phyloP scores from a whole-genome alignment of 2,797 vertebrate genomes.

The Garrulus glandarius region DNA sequence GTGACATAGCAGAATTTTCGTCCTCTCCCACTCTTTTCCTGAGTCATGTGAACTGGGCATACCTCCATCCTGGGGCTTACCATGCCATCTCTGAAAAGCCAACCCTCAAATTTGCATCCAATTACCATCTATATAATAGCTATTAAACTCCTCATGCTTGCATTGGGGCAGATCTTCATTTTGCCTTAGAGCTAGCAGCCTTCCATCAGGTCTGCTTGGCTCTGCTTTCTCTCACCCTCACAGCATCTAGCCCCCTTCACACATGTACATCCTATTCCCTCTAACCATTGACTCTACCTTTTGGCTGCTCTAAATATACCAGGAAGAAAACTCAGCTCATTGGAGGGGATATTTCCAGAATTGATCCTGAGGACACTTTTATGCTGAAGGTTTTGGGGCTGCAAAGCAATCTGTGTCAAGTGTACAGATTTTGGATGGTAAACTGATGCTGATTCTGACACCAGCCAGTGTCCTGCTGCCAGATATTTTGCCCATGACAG shows the following conservation, averaged over 20 bases:
- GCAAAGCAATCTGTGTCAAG: neutral
- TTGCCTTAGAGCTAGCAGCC: neutral
- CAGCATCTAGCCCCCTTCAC: neutral
- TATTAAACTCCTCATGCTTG: neutral
- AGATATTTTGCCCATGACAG: neutral
- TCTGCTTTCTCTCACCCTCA: neutral
- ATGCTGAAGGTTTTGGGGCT: neutral
- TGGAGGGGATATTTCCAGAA: neutral
- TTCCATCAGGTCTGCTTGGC: neutral
- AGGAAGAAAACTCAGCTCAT: neutral
- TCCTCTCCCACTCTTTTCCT: neutral
- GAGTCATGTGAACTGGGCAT: neutral
- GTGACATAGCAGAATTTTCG: neutral
- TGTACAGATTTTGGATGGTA: neutral
- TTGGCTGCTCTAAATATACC: neutral
- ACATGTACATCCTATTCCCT: accelerated
- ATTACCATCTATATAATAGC: neutral
- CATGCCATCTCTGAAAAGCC: neutral
- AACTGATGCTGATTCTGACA: neutral
- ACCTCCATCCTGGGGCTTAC: neutral
- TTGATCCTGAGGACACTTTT: neutral
- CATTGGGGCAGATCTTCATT: neutral
- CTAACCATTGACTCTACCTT: neutral
- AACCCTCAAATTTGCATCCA: neutral
- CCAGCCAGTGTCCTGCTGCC: neutral